Base-by-base conservation (phyloP, 2,888 invertebrate genomes). In the Pyrgus malvae region DNA sequence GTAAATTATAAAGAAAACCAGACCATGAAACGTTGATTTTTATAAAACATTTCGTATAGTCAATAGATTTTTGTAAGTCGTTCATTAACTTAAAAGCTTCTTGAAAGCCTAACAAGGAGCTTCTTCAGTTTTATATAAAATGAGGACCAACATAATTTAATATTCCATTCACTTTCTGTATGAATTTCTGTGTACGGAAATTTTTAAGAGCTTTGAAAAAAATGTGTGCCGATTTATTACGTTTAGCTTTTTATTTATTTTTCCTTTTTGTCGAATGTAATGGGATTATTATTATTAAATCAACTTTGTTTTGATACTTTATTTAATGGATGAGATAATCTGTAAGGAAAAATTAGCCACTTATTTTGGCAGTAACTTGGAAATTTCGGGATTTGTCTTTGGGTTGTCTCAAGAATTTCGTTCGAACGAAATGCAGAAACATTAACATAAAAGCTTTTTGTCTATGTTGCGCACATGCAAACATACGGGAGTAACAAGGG, bases 61-160 rank as follows among this genome's bases (percentile, higher is more conserved):
- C 84, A 82, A 89, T 87, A 84, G 74, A 80, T 78, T 80, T 78
- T 82, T 80, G 72, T 81, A 82, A 86, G 77, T 82, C 78, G 76
- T 87, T 90, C 89, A 88, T 90, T 88, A 88, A 82, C 79, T 86
- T 90, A 85, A 89, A 87, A 89, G 89, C 84, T 80, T 85, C 85
- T 87, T 77, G 83, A 83, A 83, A 86, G 85, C 84, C 78, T 80
- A 85, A 87, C 83, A 87, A 88, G 85, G 74, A 78, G 83, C 83
- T 82, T 82, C 84, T 83, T 86, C 86, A 85, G 86, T 84, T 83
- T 84, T 80, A 78, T 68, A 71, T 73, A 85, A 85, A 88, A 84
- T 74, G 79, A 80, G 80, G 76, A 76, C 78, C 80, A 84, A 84
- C 83, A 83, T 88, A 86, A 89, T 89, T 86, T 85, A 86, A 88